Evolutionary conservation across 2,888 invertebrate genomes (phyloP).

Genomic region (Erebia ligea): DNA sequence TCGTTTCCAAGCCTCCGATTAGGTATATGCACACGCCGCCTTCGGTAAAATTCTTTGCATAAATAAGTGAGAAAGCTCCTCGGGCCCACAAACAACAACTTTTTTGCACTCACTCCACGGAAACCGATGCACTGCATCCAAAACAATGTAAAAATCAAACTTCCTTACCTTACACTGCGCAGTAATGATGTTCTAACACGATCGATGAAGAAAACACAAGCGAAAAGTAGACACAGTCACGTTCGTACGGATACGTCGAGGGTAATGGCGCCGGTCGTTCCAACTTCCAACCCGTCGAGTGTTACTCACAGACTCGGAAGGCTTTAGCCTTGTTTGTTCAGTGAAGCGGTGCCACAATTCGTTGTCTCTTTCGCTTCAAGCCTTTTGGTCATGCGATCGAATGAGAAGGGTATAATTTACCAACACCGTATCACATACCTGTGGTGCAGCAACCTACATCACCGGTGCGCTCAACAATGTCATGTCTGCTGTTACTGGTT

Average conservation of each 20-base stretch:
- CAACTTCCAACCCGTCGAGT: slow-evolving; percentile 67
- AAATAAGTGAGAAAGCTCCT: slow-evolving; percentile 78
- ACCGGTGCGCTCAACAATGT: slow-evolving; percentile 73
- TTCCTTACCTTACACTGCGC: slow-evolving; percentile 81
- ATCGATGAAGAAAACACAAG: slow-evolving; percentile 76
- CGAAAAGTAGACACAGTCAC: slow-evolving; percentile 76
- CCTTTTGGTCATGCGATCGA: slow-evolving; percentile 40
- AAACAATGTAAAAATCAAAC: slow-evolving; percentile 65
- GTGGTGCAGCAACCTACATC: slow-evolving; percentile 80
- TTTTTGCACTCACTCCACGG: slow-evolving; percentile 64
- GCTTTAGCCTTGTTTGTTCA: slow-evolving; percentile 78
- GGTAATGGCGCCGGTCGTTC: slow-evolving; percentile 75
- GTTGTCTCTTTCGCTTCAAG: slow-evolving; percentile 53
- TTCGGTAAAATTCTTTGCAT: slow-evolving; percentile 80
- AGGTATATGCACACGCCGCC: slow-evolving; percentile 77
- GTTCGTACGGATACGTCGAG: slow-evolving; percentile 77
- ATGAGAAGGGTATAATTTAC: slow-evolving; percentile 52
- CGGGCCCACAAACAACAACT: slow-evolving; percentile 54
- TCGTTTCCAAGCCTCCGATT: slow-evolving; percentile 70
- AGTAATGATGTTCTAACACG: slow-evolving; percentile 77
- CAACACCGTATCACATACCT: slow-evolving; percentile 58
- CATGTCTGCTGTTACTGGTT: slow-evolving; percentile 68
- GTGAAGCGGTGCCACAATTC: slow-evolving; percentile 64
- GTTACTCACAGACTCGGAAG: slow-evolving; percentile 74
- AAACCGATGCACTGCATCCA: slow-evolving; percentile 67